A percentile compares a stretch with the other conserved stretches of the same genome.
phyloP scores from a whole-genome alignment of 2,113 vertebrate genomes.

The Megaleporinus macrocephalus region DNA sequence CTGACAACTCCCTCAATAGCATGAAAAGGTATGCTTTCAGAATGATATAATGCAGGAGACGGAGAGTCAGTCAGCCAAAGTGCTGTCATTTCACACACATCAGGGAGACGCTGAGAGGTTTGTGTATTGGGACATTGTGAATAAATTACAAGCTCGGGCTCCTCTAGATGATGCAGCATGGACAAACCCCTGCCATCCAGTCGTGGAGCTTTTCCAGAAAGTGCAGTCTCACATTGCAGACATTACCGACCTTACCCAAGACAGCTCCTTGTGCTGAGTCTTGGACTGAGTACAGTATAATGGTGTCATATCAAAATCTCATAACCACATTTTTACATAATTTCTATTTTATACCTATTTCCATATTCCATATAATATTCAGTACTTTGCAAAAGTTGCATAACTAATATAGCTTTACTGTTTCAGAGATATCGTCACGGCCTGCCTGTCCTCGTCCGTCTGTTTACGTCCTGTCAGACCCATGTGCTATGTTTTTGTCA shows the following conservation, averaged over 20 bases:
- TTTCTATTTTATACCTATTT: too few species aligned
- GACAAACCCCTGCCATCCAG: background rate
- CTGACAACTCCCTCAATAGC: background rate
- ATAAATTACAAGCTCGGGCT: conserved; percentile 11
- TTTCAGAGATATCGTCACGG: too few species aligned
- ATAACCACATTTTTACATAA: too few species aligned
- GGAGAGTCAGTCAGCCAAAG: conserved; percentile 10
- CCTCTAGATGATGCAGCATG: background rate
- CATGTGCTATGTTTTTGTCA: too few species aligned
- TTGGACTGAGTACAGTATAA: too few species aligned
- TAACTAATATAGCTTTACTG: too few species aligned
- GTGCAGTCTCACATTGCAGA: background rate
- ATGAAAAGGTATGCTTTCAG: background rate
- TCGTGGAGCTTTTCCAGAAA: background rate
- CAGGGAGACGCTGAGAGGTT: conserved; percentile 9
- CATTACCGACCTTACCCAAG: background rate
- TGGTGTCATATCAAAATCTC: too few species aligned
- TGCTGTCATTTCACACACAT: conserved; percentile 24
- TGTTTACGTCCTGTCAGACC: too few species aligned
- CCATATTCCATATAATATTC: too few species aligned
- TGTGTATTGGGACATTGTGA: conserved; percentile 6
- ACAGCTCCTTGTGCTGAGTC: too few species aligned
- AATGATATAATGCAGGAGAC: background rate
- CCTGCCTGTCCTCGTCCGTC: too few species aligned
- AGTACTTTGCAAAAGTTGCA: too few species aligned